Conservation (phyloP, 1,140 invertebrate species). For the Drosophila sturtevanti region DNA sequence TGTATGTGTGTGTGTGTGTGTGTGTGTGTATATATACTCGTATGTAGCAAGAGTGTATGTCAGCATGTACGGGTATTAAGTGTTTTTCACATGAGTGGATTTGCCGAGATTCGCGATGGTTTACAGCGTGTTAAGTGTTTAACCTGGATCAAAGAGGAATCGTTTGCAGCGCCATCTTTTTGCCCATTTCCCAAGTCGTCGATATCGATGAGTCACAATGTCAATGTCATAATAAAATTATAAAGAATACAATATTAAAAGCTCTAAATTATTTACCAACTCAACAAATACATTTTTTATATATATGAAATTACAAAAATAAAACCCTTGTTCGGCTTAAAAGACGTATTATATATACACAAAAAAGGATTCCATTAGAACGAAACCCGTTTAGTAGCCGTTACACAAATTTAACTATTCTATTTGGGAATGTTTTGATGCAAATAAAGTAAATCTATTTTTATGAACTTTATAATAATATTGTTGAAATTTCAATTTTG, state of each 20-base stretch:
- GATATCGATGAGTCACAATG: conserved; percentile 26
- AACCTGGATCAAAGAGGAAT: conserved; percentile 64
- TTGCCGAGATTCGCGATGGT: conserved; percentile 61
- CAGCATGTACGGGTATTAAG: conserved; percentile 50
- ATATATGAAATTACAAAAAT: neutral
- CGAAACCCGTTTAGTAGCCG: too few relatives aligned
- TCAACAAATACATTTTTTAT: neutral
- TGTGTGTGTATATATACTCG: neutral
- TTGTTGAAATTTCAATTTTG: too few relatives aligned
- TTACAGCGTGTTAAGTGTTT: conserved; percentile 66
- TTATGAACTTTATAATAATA: too few relatives aligned
- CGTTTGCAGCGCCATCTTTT: conserved; percentile 38
- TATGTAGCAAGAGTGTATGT: conserved; percentile 10
- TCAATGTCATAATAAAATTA: conserved; percentile 36
- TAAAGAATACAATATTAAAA: conserved; percentile 19
- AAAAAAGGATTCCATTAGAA: too few relatives aligned
- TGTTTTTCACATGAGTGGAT: conserved; percentile 66
- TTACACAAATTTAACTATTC: too few relatives aligned
- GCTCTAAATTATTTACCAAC: too few relatives aligned
- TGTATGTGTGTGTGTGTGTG: neutral
- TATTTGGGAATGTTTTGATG: too few relatives aligned
- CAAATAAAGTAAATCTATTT: too few relatives aligned
- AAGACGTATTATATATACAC: too few relatives aligned
- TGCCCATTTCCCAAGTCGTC: neutral
- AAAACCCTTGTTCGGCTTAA: neutral